phyloP scores from a whole-genome alignment of 2,888 invertebrate genomes.

The Heliconius ismenius region DNA sequence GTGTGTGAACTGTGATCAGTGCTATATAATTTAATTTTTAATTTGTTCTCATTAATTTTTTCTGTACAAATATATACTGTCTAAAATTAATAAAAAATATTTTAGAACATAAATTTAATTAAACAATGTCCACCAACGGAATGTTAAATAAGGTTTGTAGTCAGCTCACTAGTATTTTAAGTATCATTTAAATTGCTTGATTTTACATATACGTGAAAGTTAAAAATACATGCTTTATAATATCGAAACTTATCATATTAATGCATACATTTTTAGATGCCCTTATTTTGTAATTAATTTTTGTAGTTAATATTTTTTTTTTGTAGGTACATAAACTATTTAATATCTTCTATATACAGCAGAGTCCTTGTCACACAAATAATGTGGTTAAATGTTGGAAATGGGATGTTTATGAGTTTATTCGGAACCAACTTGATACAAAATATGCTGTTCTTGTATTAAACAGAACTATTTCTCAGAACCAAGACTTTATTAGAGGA shows the following conservation, averaged over 20 bases:
- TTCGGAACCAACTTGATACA: slow-evolving; percentile 31
- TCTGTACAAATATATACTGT: neutral
- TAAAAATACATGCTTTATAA: neutral
- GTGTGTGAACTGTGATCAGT: slow-evolving; percentile 8
- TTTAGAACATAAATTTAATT: neutral
- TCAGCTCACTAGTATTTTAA: neutral
- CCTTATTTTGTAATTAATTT: neutral
- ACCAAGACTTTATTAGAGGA: slow-evolving; percentile 70
- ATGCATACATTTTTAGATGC: neutral
- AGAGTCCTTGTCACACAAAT: slow-evolving; percentile 50
- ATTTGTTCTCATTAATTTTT: neutral
- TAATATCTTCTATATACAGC: slow-evolving; percentile 52
- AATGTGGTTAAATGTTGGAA: slow-evolving; percentile 54
- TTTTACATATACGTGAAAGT: neutral
- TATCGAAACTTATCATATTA: neutral
- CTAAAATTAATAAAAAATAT: neutral
- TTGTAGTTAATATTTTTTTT: slow-evolving; percentile 14
- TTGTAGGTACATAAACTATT: slow-evolving; percentile 55
- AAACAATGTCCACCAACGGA: slow-evolving; percentile 44
- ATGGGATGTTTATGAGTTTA: slow-evolving; percentile 57
- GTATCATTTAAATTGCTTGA: slow-evolving; percentile 1
- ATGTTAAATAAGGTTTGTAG: slow-evolving; percentile 42
- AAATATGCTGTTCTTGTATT: slow-evolving; percentile 85
- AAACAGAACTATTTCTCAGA: slow-evolving; percentile 83
- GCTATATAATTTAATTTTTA: neutral